Base-by-base conservation (phyloP, 2,888 invertebrate species). In the Nephrotoma guestfalica region DNA sequence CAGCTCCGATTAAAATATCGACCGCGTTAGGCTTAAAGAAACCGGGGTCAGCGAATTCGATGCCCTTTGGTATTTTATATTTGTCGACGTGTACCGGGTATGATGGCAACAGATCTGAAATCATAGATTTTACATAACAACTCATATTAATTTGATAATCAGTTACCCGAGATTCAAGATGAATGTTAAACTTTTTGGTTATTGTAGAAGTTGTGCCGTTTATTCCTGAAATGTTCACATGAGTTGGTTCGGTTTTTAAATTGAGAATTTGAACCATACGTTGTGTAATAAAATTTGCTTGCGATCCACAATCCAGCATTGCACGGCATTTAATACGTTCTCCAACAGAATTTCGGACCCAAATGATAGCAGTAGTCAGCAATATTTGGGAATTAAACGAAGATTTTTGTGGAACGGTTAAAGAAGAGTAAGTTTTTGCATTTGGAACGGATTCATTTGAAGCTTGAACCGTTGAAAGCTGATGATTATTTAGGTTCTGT, bases 1-100 rank as follows among this genome's bases (percentile, higher is more conserved):
- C 86, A 11, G 86, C 86, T 57, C 85, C 86, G 11, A 86, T 85
- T 3, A 86, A 30, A 9, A 86, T 11, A 42, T 86, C 86, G 9
- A 86, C 47, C 7, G 18, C 9, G 0, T 47, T 30, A 11, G 85
- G 86, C 42, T 86, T 57, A 30, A 71, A 85, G 42, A 86, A 41
- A 40, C 41, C 13, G 4, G 85, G 43, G 57, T 86, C 86, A 2
- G 86, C 85, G 6, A 86, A 6, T 15, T 85, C 51, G 11, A 85
- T 86, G 11, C 83, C 47, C 43, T 6, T 41, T 0, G 86, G n/a
- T n/a, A n/a, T n/a, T n/a, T n/a, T n/a, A n/a, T n/a, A n/a, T n/a
- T n/a, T n/a, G n/a, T n/a, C n/a, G n/a, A n/a, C n/a, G n/a, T n/a
- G n/a, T n/a, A n/a, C n/a, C n/a, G n/a, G n/a, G n/a, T n/a, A n/a